Conservation (phyloP, 2,797 vertebrate species). For the Podargus strigoides region DNA sequence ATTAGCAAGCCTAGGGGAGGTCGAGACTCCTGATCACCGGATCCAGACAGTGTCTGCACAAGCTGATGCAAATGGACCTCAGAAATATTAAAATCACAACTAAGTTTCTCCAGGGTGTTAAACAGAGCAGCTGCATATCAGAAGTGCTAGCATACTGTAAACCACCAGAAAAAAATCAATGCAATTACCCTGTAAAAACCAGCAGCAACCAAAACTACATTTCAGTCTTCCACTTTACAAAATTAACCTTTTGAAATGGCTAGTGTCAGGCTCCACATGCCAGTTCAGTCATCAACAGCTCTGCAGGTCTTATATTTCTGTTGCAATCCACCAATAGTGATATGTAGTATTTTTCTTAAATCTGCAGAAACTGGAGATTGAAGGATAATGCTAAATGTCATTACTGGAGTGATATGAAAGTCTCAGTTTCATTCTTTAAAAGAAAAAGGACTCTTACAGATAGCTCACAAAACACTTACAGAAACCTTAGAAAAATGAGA, state of each 20-base stretch:
- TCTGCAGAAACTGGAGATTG: not conserved
- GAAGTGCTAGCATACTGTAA: not conserved
- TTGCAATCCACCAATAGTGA: not conserved
- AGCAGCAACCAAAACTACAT: not conserved
- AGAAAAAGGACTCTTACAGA: not conserved
- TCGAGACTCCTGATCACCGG: not conserved
- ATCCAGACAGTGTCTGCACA: not conserved
- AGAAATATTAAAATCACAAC: not conserved
- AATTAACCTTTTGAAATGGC: not conserved
- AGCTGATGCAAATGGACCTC: not conserved
- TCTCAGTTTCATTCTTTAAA: not conserved
- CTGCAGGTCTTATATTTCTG: not conserved
- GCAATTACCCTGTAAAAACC: not conserved
- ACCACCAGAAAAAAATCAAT: not conserved
- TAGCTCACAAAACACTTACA: not conserved
- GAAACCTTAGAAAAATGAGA: not conserved
- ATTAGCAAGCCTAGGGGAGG: not conserved
- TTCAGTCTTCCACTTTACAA: not conserved
- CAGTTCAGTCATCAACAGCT: not conserved
- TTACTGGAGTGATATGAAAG: rapidly evolving
- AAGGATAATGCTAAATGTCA: not conserved
- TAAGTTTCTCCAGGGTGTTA: not conserved
- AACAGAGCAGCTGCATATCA: not conserved
- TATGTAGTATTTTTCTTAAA: not conserved
- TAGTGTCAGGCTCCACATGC: not conserved